Evolutionary conservation across 2,888 invertebrate species (phyloP), one percentile per base, ranked within the genome.

Genomic region (Megalurothrips usitatus): DNA sequence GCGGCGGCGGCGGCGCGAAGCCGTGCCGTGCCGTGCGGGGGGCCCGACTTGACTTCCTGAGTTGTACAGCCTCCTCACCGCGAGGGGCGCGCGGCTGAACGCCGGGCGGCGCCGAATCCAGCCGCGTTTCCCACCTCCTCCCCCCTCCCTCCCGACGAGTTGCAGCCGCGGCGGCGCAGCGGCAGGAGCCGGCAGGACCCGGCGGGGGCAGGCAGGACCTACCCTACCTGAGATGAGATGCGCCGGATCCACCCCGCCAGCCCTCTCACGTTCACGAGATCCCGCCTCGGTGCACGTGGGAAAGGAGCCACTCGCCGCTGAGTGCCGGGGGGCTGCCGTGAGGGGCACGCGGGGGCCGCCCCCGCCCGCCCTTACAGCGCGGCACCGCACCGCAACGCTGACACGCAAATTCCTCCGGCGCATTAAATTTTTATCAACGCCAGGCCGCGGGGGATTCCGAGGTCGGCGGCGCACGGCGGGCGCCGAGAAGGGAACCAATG

Each of bases 361-460:
- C 3, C 6, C 1, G 14, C 52, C 52, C 1, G 14, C 52, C 52
- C 2, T 10, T 19, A 12, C 49, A 11, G 49, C 49, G 10, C 52
- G 52, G 52, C 26, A 23, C 68, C 68, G 68, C n/a, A 52, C 14
- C 12, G 14, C 52, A 52, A 2, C 52, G 52, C 6, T 19, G 52
- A 52, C 52, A 68, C 68, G 68, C 68, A 68, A 68, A 68, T 23
- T 68, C 23, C n/a, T 23, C 68, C 8, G 11, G 9, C 68, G 68
- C 68, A 68, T 23, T 68, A 68, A 68, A 68, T 68, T 68, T 68
- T 68, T 68, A 68, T 68, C 23, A 68, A 68, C 23, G 68, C 68
- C 23, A 68, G 26, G 68, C 68, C 68, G n/a, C n/a, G n/a, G n/a
- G n/a, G n/a, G 68, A 68, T 68, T 23, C 23, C 6, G 23, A 8